These are phyloP conservation scores for Leuciscus idus DNA, from an alignment of 2,113 vertebrate species.

Conservation along the genomic window DNA sequence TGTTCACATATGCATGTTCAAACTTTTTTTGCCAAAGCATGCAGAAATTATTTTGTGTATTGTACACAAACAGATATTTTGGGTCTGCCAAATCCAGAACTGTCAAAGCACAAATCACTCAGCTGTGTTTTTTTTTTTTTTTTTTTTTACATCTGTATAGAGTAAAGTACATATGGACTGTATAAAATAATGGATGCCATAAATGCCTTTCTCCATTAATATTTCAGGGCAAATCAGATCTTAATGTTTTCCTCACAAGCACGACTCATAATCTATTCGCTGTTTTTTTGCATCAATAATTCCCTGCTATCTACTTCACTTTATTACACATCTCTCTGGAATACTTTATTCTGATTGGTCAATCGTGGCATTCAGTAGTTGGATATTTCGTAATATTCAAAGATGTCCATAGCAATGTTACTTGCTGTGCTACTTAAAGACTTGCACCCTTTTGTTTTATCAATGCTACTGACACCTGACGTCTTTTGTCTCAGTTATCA, in stretches of 20 bases:
- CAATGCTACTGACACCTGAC: background rate
- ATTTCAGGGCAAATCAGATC: background rate
- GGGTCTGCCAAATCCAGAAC: background rate
- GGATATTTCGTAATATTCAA: background rate
- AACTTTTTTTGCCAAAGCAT: background rate
- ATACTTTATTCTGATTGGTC: slow-evolving; percentile 1
- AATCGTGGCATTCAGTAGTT: too few relatives aligned
- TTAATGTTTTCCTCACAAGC: background rate
- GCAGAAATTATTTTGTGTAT: background rate
- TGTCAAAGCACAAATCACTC: slow-evolving; percentile 20
- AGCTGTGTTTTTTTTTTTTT: background rate
- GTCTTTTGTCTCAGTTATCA: background rate
- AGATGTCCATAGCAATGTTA: background rate
- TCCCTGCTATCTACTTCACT: background rate
- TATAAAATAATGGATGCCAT: slow-evolving; percentile 66
- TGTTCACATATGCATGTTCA: background rate
- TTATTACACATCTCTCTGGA: background rate
- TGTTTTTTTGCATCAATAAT: background rate
- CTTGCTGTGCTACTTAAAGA: background rate
- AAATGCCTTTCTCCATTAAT: slow-evolving; percentile 56
- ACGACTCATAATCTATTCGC: background rate
- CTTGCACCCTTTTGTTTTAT: background rate
- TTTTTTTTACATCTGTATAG: slow-evolving; percentile 18
- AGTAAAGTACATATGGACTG: slow-evolving; percentile 66
- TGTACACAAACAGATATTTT: background rate